Base-by-base conservation (phyloP, 2,797 vertebrate genomes). In the Sternarchorhynchus goeldii region DNA sequence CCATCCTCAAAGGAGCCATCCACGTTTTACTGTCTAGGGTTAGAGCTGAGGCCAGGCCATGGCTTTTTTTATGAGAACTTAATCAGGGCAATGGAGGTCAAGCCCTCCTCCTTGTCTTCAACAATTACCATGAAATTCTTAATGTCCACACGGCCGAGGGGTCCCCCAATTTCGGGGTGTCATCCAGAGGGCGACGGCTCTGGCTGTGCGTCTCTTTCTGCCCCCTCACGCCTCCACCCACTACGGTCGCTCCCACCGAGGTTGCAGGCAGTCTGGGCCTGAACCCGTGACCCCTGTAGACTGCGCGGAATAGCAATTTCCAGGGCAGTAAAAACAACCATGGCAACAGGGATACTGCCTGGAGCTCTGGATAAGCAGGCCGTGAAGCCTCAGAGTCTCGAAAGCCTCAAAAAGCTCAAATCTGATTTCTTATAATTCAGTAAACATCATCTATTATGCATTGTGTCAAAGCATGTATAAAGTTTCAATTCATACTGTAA, bases 81-180 rank as follows among this genome's bases (percentile, higher is more conserved):
- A 90, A 92, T 92, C 82, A 90, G 89, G 87, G 85, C 83, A 83
- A 57, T 79, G 82, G 86, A 89, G 90, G 87, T 89, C 88, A 81
- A 64, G 80, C 81, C 87, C 87, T 85, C 86, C 85, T 75, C 82
- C 81, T 88, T 86, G 88, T 90, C 86, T 90, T 87, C 85, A 85
- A 90, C 86, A 90, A 92, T 93, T 89, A 89, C 90, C 92, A 90
- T 93, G 91, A 93, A 92, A 93, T 92, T 92, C 89, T 90, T 81
- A 92, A 91, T 89, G 92, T 91, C 92, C 90, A 91, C 90, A 91
- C 71, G 73, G 77, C 79, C 83, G 65, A 75, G 83, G 81, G 82
- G 74, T 84, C 81, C 79, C 67, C 77, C 77, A 77, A 87, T 84
- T 85, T 87, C 69, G 80, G 86, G 81, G 88, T 92, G 92, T 93